These are phyloP conservation scores for Erpetoichthys calabaricus DNA, from an alignment of 2,797 vertebrate species.

Conservation along the genomic window DNA sequence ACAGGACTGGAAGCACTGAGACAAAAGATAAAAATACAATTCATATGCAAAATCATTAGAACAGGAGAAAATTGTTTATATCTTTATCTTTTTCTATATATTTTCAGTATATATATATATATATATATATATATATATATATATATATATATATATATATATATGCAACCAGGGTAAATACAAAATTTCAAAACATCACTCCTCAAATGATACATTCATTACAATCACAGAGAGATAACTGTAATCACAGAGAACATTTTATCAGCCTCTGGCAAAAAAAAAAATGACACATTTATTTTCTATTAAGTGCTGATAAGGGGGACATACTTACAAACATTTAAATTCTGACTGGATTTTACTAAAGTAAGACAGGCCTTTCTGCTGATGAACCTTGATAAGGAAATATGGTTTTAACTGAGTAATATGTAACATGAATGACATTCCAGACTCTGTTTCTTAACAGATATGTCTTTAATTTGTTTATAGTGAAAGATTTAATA, in stretches of 20 bases:
- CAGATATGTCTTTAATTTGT: background rate
- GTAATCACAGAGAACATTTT: slow-evolving; percentile 13
- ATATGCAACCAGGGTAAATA: slow-evolving; percentile 5
- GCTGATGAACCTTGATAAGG: slow-evolving; percentile 12
- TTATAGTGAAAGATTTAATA: background rate
- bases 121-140: slow-evolving; percentile 8
- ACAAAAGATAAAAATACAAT: too few species aligned
- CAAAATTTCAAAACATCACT: slow-evolving; percentile 6
- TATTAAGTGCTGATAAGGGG: slow-evolving; percentile 15
- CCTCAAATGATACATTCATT: slow-evolving; percentile 13
- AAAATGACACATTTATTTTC: slow-evolving; percentile 10
- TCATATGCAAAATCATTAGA: too few species aligned
- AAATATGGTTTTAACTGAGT: slow-evolving; percentile 11
- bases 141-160: slow-evolving; percentile 2
- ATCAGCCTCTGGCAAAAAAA: slow-evolving; percentile 9
- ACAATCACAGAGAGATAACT: slow-evolving; percentile 4
- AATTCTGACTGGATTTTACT: slow-evolving; percentile 7
- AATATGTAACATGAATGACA: background rate
- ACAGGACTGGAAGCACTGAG: too few species aligned
- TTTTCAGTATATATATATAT: too few species aligned
- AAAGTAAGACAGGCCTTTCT: slow-evolving; percentile 1
- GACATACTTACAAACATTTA: slow-evolving; percentile 12
- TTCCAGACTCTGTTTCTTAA: background rate
- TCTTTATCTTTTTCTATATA: too few species aligned
- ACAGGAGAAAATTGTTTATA: too few species aligned